phyloP scores from a whole-genome alignment of 2,113 vertebrate genomes.

The Scomber japonicus region DNA sequence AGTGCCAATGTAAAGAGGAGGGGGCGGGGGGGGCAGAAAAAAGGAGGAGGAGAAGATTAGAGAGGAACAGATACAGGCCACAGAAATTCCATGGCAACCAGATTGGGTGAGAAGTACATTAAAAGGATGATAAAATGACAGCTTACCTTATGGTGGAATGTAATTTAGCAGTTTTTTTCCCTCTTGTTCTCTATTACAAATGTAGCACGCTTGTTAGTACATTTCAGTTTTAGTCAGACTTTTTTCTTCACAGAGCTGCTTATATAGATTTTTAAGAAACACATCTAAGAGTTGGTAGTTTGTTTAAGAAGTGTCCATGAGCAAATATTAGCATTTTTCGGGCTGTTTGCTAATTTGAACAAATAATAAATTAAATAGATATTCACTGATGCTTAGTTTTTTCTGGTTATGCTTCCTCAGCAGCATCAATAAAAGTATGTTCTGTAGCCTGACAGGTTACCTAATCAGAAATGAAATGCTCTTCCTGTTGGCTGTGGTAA shows the following conservation, averaged over 20 bases:
- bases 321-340: too few relatives aligned
- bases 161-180: background rate
- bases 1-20: constrained; percentile 57
- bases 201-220: too few relatives aligned
- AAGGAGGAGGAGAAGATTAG: constrained; percentile 46
- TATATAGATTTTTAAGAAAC: background rate
- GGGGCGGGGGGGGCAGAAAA: background rate
- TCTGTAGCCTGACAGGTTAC: constrained; percentile 58
- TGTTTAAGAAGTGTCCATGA: too few relatives aligned
- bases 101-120: constrained; percentile 30
- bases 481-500: constrained; percentile 74
- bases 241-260: background rate
- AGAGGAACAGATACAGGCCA: constrained; percentile 45
- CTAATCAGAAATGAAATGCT: constrained; percentile 66
- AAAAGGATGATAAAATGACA: constrained; percentile 48
- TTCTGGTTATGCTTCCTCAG: constrained; percentile 31
- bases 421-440: constrained; percentile 39
- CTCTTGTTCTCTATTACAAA: background rate
- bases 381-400: constrained; percentile 12
- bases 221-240: background rate
- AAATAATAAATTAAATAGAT: background rate
- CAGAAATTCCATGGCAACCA: constrained; percentile 53
- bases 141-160: constrained; percentile 30
- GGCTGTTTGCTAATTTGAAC: constrained; percentile 12
- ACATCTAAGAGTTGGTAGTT: background rate